phyloP scores from a whole-genome alignment of 2,888 invertebrate genomes.

The Acrobasis suavella region DNA sequence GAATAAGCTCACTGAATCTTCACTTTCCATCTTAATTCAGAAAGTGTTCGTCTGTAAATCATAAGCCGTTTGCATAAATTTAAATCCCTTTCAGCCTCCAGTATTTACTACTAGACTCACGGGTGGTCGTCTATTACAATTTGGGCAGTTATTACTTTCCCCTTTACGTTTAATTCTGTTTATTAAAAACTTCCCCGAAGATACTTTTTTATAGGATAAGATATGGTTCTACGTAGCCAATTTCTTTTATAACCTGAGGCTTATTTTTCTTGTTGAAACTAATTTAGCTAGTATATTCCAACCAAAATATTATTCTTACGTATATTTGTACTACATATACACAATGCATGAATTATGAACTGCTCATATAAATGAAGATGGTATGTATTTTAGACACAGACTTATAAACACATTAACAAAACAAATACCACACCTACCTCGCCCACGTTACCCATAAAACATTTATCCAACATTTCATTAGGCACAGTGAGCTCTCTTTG shows the following conservation, averaged over 20 bases:
- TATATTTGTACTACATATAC: too few relatives aligned
- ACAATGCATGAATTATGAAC: too few relatives aligned
- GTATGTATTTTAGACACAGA: too few relatives aligned
- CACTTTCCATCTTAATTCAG: neutral
- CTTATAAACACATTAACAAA: too few relatives aligned
- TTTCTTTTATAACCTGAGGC: neutral
- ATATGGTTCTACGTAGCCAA: neutral
- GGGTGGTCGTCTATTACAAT: slow-evolving; percentile 22
- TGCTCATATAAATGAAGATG: too few relatives aligned
- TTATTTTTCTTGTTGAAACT: neutral
- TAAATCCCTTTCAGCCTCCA: slow-evolving; percentile 18
- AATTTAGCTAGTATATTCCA: neutral
- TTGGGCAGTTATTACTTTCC: slow-evolving; percentile 24
- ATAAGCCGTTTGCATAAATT: slow-evolving; percentile 24
- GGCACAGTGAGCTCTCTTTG: neutral
- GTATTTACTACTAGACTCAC: slow-evolving; percentile 21
- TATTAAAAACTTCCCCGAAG: slow-evolving; percentile 32
- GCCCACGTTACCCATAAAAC: neutral
- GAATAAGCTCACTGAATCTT: neutral
- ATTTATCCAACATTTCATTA: slow-evolving; percentile 7
- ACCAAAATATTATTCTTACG: neutral
- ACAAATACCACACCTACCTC: slow-evolving; percentile 13
- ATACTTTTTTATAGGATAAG: slow-evolving; percentile 6
- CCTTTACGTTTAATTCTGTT: slow-evolving; percentile 29
- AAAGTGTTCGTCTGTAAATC: slow-evolving; percentile 19